These are phyloP conservation scores for Umimayanthus kanabou DNA, from an alignment of 92 coral and sea anemone species.

Conservation along the genomic window DNA sequence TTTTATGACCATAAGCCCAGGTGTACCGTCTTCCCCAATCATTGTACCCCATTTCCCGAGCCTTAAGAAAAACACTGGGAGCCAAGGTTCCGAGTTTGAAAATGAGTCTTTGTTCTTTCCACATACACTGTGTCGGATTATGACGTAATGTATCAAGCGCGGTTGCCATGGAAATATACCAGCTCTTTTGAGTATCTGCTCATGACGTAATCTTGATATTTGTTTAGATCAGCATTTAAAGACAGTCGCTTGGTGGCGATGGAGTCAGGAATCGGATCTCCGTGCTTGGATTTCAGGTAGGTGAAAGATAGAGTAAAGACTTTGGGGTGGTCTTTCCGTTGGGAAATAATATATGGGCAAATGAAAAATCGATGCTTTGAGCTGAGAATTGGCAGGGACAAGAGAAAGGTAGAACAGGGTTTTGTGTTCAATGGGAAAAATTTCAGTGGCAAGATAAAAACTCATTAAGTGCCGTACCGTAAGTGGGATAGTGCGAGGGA, in stretches of 20 bases:
- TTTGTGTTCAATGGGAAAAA: not conserved
- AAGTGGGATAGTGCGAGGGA: not conserved
- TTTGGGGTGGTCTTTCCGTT: not conserved
- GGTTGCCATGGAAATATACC: not conserved
- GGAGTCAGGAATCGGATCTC: constrained; percentile 95
- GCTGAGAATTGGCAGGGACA: not conserved
- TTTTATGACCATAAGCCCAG: no score
- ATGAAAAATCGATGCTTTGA: not conserved
- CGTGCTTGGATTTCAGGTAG: constrained; percentile 92
- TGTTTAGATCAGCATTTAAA: constrained; percentile 71
- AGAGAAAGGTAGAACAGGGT: no score
- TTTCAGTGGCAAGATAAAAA: not conserved
- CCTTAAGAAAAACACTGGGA: no score
- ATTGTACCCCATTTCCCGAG: no score
- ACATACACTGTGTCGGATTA: not conserved
- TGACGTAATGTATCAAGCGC: not conserved
- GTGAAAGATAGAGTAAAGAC: not conserved
- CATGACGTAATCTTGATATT: not conserved
- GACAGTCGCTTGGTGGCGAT: constrained; percentile 73
- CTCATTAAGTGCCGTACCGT: not conserved
- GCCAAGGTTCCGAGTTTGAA: no score
- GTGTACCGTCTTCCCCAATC: no score
- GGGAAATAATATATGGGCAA: not conserved
- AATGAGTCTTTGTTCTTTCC: no score
- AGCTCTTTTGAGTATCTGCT: not conserved